A percentile compares a stretch with the other conserved stretches of the same genome.
Evolutionary conservation across 2,888 invertebrate genomes (phyloP).

Genomic region (Drosophila kanekoi): DNA sequence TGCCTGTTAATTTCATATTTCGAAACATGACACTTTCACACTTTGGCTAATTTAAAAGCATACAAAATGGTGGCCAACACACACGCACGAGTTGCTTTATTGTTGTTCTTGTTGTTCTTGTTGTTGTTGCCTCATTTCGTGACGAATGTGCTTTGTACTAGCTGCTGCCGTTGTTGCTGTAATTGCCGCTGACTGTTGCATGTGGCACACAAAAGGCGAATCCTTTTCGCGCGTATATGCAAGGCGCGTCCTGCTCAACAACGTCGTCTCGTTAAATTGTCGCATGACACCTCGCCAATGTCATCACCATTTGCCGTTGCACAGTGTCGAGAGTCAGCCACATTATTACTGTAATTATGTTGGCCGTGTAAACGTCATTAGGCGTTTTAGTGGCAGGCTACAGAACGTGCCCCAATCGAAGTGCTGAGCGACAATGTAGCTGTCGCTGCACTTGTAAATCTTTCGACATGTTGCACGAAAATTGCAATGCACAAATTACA

Average conservation of each 20-base stretch:
- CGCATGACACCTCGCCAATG: conserved; percentile 80
- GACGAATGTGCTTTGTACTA: conserved; percentile 71
- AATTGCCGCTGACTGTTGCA: conserved; percentile 53
- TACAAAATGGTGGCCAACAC: conserved; percentile 75
- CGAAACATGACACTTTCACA: conserved; percentile 83
- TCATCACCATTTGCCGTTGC: conserved; percentile 63
- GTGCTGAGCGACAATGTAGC: conserved; percentile 29
- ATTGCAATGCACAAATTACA: conserved; percentile 56
- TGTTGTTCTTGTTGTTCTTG: conserved; percentile 19
- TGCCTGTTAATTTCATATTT: conserved; percentile 79
- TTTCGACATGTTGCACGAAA: conserved; percentile 55
- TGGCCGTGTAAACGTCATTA: conserved; percentile 80
- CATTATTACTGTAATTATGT: conserved; percentile 79
- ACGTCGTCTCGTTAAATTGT: conserved; percentile 73
- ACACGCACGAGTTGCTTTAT: conserved; percentile 62
- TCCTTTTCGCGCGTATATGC: conserved; percentile 64
- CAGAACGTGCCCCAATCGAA: conserved; percentile 52
- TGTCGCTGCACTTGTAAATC: conserved; percentile 42
- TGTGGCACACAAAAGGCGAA: conserved; percentile 56
- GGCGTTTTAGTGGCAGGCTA: conserved; percentile 66
- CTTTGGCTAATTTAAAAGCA: conserved; percentile 82
- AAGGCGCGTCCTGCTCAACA: conserved; percentile 38
- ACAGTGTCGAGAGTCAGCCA: conserved; percentile 57
- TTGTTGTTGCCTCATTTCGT: conserved; percentile 60
- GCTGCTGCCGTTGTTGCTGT: conserved; percentile 35